phyloP scores from a whole-genome alignment of 2,797 vertebrate species.

The Amblyraja radiata region DNA sequence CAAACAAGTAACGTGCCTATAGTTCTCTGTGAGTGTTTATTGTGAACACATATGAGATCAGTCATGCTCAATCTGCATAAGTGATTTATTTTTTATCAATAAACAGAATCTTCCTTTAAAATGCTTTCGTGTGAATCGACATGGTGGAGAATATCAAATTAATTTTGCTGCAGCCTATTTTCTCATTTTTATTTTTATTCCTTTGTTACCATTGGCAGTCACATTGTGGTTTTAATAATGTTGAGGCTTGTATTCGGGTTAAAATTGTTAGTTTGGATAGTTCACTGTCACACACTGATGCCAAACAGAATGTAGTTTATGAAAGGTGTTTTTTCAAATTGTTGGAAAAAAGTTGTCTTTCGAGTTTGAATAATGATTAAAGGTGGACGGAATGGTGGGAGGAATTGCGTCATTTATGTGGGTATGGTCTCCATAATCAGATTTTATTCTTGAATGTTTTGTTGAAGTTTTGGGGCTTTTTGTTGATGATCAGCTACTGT shows the following conservation, averaged over 20 bases:
- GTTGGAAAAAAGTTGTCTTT: not conserved
- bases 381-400: not conserved
- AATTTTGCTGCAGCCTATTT: not conserved
- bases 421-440: not conserved
- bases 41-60: too few species aligned
- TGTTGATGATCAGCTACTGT: not conserved
- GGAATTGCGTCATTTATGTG: not conserved
- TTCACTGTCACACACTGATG: not conserved
- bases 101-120: not conserved
- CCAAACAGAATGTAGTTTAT: not conserved
- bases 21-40: not conserved
- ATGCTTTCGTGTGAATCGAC: not conserved
- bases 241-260: not conserved
- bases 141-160: not conserved
- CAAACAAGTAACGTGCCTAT: not conserved
- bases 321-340: not conserved
- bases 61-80: not conserved
- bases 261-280: not conserved
- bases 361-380: not conserved
- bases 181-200: not conserved
- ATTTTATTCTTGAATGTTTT: constrained; percentile 16
- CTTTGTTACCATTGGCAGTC: not conserved
- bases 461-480: not conserved
- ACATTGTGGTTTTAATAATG: not conserved
- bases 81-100: not conserved